A percentile compares a stretch with the other conserved stretches of the same genome.
These are phyloP conservation scores for Florisuga fusca DNA, from an alignment of 2,797 vertebrate species.

Conservation along the genomic window DNA sequence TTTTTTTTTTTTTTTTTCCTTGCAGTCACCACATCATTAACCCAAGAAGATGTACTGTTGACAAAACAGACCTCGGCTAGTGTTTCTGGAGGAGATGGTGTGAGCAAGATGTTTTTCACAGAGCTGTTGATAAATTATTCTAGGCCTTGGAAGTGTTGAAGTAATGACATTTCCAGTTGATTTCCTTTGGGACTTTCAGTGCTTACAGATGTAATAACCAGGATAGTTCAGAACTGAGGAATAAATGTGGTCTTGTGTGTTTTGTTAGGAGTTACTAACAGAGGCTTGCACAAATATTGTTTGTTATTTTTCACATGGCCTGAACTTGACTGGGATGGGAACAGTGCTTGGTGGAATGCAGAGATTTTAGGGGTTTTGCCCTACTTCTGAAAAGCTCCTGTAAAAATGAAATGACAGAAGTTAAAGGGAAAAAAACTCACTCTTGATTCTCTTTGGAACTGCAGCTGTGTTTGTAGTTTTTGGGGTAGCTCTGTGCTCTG, in stretches of 20 bases:
- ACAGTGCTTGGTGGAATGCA: not conserved
- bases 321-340: not conserved
- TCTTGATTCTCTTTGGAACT: not conserved
- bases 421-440: not conserved
- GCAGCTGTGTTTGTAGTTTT: not conserved
- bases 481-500: no score
- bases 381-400: not conserved
- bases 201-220: not conserved
- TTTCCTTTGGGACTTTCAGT: not conserved
- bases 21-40: slow-evolving; percentile 1
- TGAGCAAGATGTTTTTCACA: not conserved
- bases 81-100: not conserved
- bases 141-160: not conserved
- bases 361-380: not conserved
- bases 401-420: not conserved
- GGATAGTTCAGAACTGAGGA: not conserved
- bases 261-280: not conserved
- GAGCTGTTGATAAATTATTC: not conserved
- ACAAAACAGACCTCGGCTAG: not conserved
- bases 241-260: not conserved
- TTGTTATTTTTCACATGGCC: rapidly evolving
- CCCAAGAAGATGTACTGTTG: slow-evolving; percentile 36
- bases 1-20: not conserved
- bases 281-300: not conserved
- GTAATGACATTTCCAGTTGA: slow-evolving; percentile 24